Conservation (phyloP, 1,140 invertebrate species). For the Orchesella cincta region DNA sequence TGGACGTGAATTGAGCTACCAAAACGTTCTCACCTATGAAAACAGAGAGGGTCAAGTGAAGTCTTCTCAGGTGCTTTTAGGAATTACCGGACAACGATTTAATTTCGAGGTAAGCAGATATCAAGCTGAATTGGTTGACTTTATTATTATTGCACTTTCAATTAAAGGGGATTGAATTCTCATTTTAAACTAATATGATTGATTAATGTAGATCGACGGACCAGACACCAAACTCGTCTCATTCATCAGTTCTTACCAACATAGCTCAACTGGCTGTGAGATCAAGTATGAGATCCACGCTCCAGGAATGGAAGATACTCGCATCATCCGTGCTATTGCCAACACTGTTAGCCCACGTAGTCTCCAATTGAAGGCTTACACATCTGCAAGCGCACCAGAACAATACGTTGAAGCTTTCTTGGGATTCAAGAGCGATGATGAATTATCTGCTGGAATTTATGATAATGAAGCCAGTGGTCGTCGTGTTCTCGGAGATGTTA, state of each 20-base stretch:
- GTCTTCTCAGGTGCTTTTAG: constrained; percentile 14
- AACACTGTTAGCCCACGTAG: constrained; percentile 31
- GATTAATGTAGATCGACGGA: constrained; percentile 14
- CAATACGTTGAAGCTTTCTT: constrained; percentile 41
- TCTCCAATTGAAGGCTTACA: constrained; percentile 37
- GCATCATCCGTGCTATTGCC: constrained; percentile 34
- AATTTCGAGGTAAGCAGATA: constrained; percentile 20
- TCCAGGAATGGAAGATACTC: constrained; percentile 45
- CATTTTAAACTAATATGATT: not conserved
- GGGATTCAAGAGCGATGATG: constrained; percentile 44
- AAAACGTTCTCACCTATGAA: constrained; percentile 26
- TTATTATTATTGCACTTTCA: no score
- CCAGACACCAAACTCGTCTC: not conserved
- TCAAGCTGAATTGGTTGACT: not conserved
- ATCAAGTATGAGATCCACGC: constrained; percentile 37
- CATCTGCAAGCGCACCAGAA: constrained; percentile 14
- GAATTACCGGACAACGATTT: not conserved
- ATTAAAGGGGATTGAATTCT: no score
- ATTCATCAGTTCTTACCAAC: constrained; percentile 9
- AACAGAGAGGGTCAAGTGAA: constrained; percentile 39
- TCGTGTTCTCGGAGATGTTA: constrained; percentile 40
- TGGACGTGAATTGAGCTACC: constrained; percentile 13
- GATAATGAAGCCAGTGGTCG: constrained; percentile 25
- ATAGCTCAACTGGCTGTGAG: constrained; percentile 32
- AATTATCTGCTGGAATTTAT: constrained; percentile 41